Conservation (phyloP, 64 coral and sea anemone species). For the Actinia equina region DNA sequence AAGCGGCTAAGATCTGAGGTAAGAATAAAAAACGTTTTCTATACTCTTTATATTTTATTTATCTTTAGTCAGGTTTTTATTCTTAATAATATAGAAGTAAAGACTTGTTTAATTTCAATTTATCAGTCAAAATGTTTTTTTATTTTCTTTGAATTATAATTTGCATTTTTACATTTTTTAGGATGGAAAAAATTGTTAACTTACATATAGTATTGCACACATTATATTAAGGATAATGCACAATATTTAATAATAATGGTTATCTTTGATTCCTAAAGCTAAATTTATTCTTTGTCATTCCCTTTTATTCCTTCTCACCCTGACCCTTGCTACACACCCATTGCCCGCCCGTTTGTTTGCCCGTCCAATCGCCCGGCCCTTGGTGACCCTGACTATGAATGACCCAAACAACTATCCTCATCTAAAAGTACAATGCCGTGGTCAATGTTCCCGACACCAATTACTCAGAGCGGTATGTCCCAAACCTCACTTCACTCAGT, state of each 20-base stretch:
- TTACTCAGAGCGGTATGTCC: slow-evolving; percentile 98
- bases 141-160: neutral
- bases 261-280: neutral
- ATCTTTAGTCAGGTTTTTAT: no score
- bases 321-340: slow-evolving; percentile 72
- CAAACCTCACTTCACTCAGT: slow-evolving; percentile 50
- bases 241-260: neutral
- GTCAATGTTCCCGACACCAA: slow-evolving; percentile 98
- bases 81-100: no score
- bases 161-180: neutral
- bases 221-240: neutral
- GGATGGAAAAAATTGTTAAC: neutral
- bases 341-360: slow-evolving; percentile 63
- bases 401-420: slow-evolving; percentile 67
- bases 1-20: slow-evolving; percentile 26
- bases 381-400: slow-evolving; percentile 92
- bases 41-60: no score
- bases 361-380: slow-evolving; percentile 72
- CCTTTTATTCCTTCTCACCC: slow-evolving; percentile 73
- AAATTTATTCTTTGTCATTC: slow-evolving; percentile 54
- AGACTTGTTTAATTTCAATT: no score
- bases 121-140: no score
- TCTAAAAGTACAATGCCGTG: slow-evolving; percentile 93
- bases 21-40: neutral
- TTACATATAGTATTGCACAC: neutral